Evolutionary conservation across 2,113 vertebrate genomes (phyloP), one percentile per base, ranked within the genome.

Genomic region (Engraulis encrasicolus): DNA sequence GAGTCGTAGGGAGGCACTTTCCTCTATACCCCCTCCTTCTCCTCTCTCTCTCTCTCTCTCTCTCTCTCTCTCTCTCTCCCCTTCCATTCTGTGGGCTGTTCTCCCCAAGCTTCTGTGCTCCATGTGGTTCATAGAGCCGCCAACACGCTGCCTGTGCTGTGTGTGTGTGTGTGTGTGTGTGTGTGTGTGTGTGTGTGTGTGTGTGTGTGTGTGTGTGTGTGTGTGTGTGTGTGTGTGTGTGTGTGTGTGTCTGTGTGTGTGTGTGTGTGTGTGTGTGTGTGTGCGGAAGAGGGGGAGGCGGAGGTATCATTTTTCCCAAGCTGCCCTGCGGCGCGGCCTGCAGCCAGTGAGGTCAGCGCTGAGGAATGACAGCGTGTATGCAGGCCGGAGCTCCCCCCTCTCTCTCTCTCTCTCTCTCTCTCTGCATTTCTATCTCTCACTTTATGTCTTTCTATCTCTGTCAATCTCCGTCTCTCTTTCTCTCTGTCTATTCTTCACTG

Each of bases 291-390:
- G 58, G 23, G 58, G 23, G 31, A 74, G 66, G 27, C 31, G 27
- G 66, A 27, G 66, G 2, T 74, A 74, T 74, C 66, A 31, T 74
- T 74, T 74, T 66, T 66, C 66, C 66, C 66, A 74, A 34, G 15
- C 27, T 74, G 66, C 66, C 66, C 66, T 34, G 66, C 66, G 27
- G 27, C 14, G 12, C 66, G 31, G 66, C 66, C 66, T 74, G 66
- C 66, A 74, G 66, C 66, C 31, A 34, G 66, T 74, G 66, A 74
- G 27, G 34, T 74, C 27, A 74, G 66, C 31, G 14, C 66, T 31
- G 66, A 34, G 66, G 66, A 74, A 74, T 74, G 66, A 74, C 66
- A 31, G 12, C 11, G 31, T 86, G 12, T 15, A 14, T 86, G 82
- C 81, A 88, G 50, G 20, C 79, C 52, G n/a, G 71, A 37, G 17